phyloP scores from a whole-genome alignment of 2,113 vertebrate genomes.

The Sitta europaea region DNA sequence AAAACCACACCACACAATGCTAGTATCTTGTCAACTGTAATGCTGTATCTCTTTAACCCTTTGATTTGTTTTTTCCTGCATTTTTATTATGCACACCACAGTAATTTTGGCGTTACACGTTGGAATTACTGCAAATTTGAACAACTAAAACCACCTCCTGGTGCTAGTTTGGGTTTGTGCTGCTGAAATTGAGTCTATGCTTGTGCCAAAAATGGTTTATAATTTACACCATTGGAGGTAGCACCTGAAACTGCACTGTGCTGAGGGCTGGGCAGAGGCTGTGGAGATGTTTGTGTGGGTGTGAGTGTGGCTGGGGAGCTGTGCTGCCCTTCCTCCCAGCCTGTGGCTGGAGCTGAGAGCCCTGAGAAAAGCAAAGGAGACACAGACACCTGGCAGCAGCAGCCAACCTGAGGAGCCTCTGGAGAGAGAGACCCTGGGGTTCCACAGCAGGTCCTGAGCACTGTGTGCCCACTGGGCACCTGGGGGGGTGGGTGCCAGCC shows the following conservation, averaged over 20 bases:
- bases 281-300: not conserved
- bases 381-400: not conserved
- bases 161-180: not conserved
- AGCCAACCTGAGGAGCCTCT: not conserved
- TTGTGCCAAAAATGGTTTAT: not conserved
- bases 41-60: slow-evolving; percentile 11
- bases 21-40: not conserved
- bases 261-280: not conserved
- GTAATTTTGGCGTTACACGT: not conserved
- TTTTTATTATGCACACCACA: not conserved
- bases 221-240: not conserved
- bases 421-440: not conserved
- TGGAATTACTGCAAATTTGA: not conserved
- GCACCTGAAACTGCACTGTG: not conserved
- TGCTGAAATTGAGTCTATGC: not conserved
- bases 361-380: not conserved
- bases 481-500: no score
- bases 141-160: not conserved
- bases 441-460: not conserved
- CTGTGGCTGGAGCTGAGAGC: not conserved
- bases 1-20: not conserved
- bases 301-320: not conserved
- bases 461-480: not conserved
- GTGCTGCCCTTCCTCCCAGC: not conserved
- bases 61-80: not conserved